Evolutionary conservation across 2,888 invertebrate species (phyloP).

Genomic region (Calliphora vomitoria): DNA sequence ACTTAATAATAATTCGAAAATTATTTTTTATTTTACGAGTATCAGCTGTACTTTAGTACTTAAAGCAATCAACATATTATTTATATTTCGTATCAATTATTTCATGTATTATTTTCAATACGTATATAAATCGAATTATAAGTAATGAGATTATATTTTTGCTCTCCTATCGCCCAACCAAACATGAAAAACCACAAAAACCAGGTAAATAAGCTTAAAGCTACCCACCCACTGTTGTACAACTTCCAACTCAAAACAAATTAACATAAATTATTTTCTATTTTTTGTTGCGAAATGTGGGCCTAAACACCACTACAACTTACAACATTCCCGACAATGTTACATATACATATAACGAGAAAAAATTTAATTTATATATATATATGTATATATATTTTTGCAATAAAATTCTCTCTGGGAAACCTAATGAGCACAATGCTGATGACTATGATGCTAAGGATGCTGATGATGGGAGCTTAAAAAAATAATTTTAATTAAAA

Average conservation of each 20-base stretch:
- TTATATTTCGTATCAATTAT: constrained; percentile 6
- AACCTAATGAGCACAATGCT: constrained; percentile 54
- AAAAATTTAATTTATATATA: not conserved
- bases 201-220: constrained; percentile 17
- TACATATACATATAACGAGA: not conserved
- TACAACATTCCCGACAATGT: constrained; percentile 2
- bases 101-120: constrained; percentile 6
- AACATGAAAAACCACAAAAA: not conserved
- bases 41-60: not conserved
- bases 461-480: constrained; percentile 31
- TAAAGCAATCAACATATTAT: not conserved
- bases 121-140: not conserved
- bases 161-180: not conserved
- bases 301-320: constrained; percentile 2
- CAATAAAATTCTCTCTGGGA: constrained; percentile 35
- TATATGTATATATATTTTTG: not conserved
- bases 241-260: constrained; percentile 16
- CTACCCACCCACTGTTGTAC: not conserved
- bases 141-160: constrained; percentile 26
- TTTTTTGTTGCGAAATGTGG: not conserved
- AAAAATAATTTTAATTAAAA: constrained; percentile 64
- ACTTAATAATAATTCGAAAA: not conserved
- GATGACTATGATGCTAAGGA: not conserved
- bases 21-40: not conserved
- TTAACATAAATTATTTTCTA: constrained; percentile 37